Percentiles rank a stretch among this genome's conserved stretches.
Evolutionary conservation across 2,888 invertebrate species (phyloP).

Genomic region (Thumatha senex): DNA sequence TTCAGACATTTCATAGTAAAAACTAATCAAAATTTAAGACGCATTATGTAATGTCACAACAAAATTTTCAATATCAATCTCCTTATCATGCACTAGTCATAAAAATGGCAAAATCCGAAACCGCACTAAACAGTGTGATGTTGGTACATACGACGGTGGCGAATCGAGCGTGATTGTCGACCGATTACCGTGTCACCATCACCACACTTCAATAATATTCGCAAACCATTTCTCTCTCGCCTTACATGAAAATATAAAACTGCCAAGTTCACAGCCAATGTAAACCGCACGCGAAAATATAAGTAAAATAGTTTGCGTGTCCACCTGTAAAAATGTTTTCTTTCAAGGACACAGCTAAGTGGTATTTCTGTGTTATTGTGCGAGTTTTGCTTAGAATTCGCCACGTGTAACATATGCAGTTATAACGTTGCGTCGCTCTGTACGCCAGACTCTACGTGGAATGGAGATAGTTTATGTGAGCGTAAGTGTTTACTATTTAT

Average conservation of each 20-base stretch:
- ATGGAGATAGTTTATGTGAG: conserved; percentile 30
- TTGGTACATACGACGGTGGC: conserved; percentile 29
- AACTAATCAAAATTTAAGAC: too few species aligned
- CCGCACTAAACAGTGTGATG: conserved; percentile 29
- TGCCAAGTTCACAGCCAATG: conserved; percentile 17
- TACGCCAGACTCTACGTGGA: conserved; percentile 17
- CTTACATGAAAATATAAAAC: conserved; percentile 9
- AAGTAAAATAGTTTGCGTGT: conserved; percentile 17
- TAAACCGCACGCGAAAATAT: conserved; percentile 12
- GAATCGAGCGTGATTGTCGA: conserved; percentile 38
- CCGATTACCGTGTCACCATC: conserved; percentile 36
- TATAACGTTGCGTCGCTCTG: conserved; percentile 18
- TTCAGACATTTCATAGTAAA: too few species aligned
- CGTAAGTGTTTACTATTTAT: conserved; percentile 14
- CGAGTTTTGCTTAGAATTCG: conserved; percentile 37
- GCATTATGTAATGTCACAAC: too few species aligned
- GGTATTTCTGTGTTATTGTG: conserved; percentile 14
- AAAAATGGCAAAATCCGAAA: conserved; percentile 37
- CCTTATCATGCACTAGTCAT: conserved; percentile 32
- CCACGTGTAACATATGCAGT: conserved; percentile 34
- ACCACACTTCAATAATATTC: conserved; percentile 30
- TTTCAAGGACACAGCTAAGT: conserved; percentile 39
- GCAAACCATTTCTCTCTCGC: conserved; percentile 26
- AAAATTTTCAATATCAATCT: conserved; percentile 17
- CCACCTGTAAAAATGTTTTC: conserved; percentile 31